These are phyloP conservation scores for Semaprochilodus insignis DNA, from an alignment of 2,797 vertebrate genomes.

Conservation along the genomic window DNA sequence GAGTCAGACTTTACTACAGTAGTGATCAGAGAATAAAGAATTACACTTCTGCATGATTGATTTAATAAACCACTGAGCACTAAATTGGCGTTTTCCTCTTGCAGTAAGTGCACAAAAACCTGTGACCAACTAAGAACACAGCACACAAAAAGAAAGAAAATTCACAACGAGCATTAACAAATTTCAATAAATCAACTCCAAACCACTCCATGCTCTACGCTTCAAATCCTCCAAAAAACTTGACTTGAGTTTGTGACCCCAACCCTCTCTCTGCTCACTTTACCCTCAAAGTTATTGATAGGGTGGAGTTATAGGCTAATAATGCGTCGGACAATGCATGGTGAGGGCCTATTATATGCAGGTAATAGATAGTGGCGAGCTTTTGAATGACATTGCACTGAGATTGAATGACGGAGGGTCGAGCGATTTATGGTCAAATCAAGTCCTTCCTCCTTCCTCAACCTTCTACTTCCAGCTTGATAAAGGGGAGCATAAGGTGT, in stretches of 20 bases:
- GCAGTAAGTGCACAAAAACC: not conserved
- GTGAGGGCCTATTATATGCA: constrained; percentile 79
- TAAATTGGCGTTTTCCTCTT: not conserved
- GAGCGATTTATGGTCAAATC: constrained; percentile 79
- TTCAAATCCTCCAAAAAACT: constrained; percentile 57
- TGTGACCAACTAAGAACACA: not conserved
- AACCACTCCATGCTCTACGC: constrained; percentile 14
- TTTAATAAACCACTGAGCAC: not conserved
- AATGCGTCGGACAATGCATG: constrained; percentile 82
- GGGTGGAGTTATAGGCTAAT: constrained; percentile 84
- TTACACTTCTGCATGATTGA: not conserved
- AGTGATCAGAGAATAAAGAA: not conserved
- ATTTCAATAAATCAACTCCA: constrained; percentile 28
- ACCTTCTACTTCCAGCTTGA: constrained; percentile 79
- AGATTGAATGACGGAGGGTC: constrained; percentile 82
- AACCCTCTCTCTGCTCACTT: constrained; percentile 57
- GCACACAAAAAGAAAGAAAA: not conserved
- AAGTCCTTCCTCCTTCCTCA: constrained; percentile 59
- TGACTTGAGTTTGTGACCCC: constrained; percentile 64
- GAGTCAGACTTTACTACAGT: not conserved
- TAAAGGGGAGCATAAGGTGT: constrained; percentile 77
- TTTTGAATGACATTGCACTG: constrained; percentile 83
- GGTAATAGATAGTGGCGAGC: constrained; percentile 80
- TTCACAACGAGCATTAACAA: constrained; percentile 6
- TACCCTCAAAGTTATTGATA: constrained; percentile 83